Conservation (phyloP, 2,888 invertebrate genomes). For the Oscheius myriophilus region DNA sequence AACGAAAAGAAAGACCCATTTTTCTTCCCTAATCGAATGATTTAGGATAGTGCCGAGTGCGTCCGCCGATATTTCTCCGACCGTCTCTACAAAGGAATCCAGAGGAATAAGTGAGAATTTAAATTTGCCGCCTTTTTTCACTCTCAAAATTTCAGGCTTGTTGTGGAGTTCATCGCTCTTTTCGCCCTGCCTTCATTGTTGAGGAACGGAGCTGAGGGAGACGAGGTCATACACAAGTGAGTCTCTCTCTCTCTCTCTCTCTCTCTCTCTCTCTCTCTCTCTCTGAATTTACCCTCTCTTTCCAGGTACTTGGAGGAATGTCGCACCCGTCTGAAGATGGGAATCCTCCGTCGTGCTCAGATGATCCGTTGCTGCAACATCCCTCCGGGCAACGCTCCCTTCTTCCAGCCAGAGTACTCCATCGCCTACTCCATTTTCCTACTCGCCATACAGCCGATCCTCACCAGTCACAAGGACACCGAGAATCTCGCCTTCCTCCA, state of each 20-base stretch:
- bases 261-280: neutral
- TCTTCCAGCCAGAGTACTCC: slow-evolving; percentile 25
- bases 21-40: too few relatives aligned
- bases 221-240: neutral
- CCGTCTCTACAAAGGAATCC: slow-evolving; percentile 2
- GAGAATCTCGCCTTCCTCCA: slow-evolving; percentile 27
- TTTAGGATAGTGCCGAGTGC: neutral
- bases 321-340: neutral
- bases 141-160: slow-evolving; percentile 16
- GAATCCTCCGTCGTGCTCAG: too few relatives aligned
- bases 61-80: slow-evolving; percentile 14
- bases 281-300: neutral
- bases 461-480: slow-evolving; percentile 13
- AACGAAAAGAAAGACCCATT: too few relatives aligned
- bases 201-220: slow-evolving; percentile 2
- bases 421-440: slow-evolving; percentile 24
- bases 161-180: slow-evolving; percentile 39
- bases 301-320: neutral
- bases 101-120: neutral
- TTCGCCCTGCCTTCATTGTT: neutral
- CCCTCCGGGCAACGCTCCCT: slow-evolving; percentile 16
- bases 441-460: slow-evolving; percentile 22
- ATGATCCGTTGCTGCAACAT: neutral
- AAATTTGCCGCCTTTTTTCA: too few relatives aligned
- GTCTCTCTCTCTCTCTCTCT: too few relatives aligned